These are phyloP conservation scores for Dicycla oo DNA, from an alignment of 2,888 invertebrate genomes.

Conservation along the genomic window DNA sequence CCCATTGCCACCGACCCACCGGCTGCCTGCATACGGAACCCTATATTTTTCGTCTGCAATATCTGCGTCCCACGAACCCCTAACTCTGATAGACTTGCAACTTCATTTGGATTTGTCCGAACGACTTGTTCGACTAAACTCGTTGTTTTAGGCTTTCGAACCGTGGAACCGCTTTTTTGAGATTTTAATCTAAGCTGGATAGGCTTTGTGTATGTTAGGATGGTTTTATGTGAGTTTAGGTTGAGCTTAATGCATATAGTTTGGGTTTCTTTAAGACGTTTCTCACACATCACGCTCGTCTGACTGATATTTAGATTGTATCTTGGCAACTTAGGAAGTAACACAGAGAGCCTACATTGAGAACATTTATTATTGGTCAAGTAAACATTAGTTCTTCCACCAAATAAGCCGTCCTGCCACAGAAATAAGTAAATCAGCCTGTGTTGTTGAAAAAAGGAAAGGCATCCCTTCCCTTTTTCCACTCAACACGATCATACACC, in stretches of 20 bases:
- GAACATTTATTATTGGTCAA: not conserved
- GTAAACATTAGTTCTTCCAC: too few relatives aligned
- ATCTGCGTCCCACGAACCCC: constrained; percentile 37
- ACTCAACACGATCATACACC: too few relatives aligned
- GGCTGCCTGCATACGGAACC: constrained; percentile 46
- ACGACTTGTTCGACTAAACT: constrained; percentile 38
- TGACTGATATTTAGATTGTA: not conserved
- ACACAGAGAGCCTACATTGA: too few relatives aligned
- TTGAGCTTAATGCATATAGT: too few relatives aligned
- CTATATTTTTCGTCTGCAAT: constrained; percentile 57
- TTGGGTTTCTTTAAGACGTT: not conserved
- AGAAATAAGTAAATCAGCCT: too few relatives aligned
- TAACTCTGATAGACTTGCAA: constrained; percentile 39
- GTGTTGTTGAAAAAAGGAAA: too few relatives aligned
- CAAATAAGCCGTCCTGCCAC: too few relatives aligned
- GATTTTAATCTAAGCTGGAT: constrained; percentile 14
- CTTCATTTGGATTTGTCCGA: constrained; percentile 57
- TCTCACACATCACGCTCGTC: too few relatives aligned
- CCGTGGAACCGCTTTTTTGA: constrained; percentile 39
- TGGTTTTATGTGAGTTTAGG: not conserved
- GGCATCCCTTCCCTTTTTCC: too few relatives aligned
- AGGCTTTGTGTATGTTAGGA: constrained; percentile 6
- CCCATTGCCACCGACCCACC: constrained; percentile 44
- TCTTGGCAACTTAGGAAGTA: not conserved
- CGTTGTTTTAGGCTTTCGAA: constrained; percentile 34